Base-by-base conservation (phyloP, 2,113 vertebrate genomes). In the Acrocephalus arundinaceus region DNA sequence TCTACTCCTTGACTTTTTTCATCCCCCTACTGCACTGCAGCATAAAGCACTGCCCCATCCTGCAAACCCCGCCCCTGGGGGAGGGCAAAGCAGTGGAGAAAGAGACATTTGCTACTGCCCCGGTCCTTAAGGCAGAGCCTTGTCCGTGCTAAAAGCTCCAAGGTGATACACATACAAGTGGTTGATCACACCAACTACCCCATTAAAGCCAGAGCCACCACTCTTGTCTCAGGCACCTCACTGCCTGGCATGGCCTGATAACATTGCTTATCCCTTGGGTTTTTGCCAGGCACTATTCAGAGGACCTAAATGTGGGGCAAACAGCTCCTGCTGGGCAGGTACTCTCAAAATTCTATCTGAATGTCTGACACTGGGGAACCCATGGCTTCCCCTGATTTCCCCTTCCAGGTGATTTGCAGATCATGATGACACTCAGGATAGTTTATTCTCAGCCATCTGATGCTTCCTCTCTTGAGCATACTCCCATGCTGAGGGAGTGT, bases 391-490 rank as follows among this genome's bases (percentile, higher is more conserved):
- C 35, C 51, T 54, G 20, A 18, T 74, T 86, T 90, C 37, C 54
- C 9, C 10, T 90, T 70, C 79, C 55, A 81, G 63, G 28, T 6
- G 2, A 89, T 93, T 84, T 90, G 51, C 83, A 77, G 76, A 45
- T 43, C 2, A 2, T 17, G 59, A 59, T 2, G 6, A 92, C 74
- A 92, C 63, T 30, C 51, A 70, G 28, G 49, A 51, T 8, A 0
- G 70, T 93, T 95, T 88, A 77, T 96, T 80, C 79, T 90, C 72
- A 77, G 46, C 18, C 55, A 71, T 86, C n/a, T 90, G 83, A 95
- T 2, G 21, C 55, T 94, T 95, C 92, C 43, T 71, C 0, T 0
- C 76, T 51, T 9, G 6, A 90, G 84, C 1, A 3, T 63, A 43
- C 72, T 90, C 76, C 79, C 52, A 57, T 1, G 0, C 33, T 2